phyloP scores from a whole-genome alignment of 1,140 invertebrate species.

The Pseudomyrmex pallidus region DNA sequence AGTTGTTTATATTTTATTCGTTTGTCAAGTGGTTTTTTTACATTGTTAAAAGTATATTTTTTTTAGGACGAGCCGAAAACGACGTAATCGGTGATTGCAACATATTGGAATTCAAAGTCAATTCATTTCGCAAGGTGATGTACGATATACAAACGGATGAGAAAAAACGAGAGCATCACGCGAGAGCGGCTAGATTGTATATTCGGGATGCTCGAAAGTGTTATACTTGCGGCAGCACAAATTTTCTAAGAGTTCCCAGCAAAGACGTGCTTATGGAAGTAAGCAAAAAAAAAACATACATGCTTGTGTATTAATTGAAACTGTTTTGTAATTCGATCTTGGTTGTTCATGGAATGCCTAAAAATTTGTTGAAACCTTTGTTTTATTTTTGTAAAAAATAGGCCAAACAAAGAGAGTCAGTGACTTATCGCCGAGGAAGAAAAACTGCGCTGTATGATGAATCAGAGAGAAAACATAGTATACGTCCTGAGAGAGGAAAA shows the following conservation, averaged over 20 bases:
- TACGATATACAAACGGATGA: slow-evolving; percentile 84
- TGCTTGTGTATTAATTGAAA: too few species aligned
- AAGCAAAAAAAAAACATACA: not conserved
- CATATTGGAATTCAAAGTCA: slow-evolving; percentile 84
- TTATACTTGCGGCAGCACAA: slow-evolving; percentile 83
- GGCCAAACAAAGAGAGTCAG: too few species aligned
- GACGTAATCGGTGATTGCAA: slow-evolving; percentile 80
- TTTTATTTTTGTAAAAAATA: too few species aligned
- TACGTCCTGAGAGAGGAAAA: not conserved
- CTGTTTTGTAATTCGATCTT: not conserved
- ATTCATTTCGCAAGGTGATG: slow-evolving; percentile 82
- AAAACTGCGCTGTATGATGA: not conserved
- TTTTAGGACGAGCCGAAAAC: not conserved
- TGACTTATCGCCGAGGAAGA: too few species aligned
- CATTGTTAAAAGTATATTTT: not conserved
- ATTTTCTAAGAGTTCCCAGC: slow-evolving; percentile 80
- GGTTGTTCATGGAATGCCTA: not conserved
- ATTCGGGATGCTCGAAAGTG: slow-evolving; percentile 85
- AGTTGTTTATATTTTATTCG: not conserved
- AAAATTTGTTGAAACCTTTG: not conserved
- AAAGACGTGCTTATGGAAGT: slow-evolving; percentile 1
- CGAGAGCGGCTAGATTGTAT: slow-evolving; percentile 80
- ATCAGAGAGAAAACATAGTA: not conserved
- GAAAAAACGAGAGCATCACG: slow-evolving; percentile 84
- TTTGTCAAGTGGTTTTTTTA: not conserved